These are phyloP conservation scores for Lordiphosa stackelbergi DNA, from an alignment of 1,140 invertebrate genomes.

Conservation along the genomic window DNA sequence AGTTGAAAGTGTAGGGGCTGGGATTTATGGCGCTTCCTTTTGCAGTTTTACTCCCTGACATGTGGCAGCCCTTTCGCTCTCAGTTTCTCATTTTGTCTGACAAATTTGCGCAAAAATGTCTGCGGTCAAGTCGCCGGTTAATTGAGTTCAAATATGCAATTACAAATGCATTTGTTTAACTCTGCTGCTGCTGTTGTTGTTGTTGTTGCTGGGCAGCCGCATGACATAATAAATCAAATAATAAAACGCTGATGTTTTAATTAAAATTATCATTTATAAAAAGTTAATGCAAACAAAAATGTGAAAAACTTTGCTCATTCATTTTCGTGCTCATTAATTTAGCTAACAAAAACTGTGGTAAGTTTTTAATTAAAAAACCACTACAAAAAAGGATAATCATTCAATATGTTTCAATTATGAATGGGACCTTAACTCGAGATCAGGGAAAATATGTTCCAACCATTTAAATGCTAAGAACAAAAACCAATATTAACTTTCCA, in stretches of 20 bases:
- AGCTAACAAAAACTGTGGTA: conserved; percentile 47
- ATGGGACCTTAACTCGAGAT: conserved; percentile 17
- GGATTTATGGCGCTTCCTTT: conserved; percentile 47
- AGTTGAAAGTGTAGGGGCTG: conserved; percentile 50
- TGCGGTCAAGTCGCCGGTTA: conserved; percentile 48
- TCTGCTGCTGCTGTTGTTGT: conserved; percentile 10
- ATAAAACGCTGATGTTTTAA: conserved; percentile 63
- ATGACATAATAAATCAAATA: conserved; percentile 57
- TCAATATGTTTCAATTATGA: conserved; percentile 32
- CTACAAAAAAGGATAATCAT: conserved; percentile 32
- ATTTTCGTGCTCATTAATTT: conserved; percentile 41
- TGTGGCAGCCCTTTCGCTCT: not conserved
- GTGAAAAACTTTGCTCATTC: conserved; percentile 1
- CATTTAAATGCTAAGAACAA: conserved; percentile 47
- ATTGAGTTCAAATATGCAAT: conserved; percentile 71
- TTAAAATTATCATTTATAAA: conserved; percentile 43
- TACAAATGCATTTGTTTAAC: conserved; percentile 55
- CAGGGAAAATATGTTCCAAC: conserved; percentile 31
- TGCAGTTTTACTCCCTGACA: not conserved
- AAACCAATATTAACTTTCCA: conserved; percentile 63
- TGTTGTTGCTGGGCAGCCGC: conserved; percentile 32
- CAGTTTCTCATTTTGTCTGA: conserved; percentile 6
- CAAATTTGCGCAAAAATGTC: conserved; percentile 45
- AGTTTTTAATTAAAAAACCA: conserved; percentile 57
- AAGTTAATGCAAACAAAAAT: conserved; percentile 7